phyloP scores from a whole-genome alignment of 2,888 invertebrate genomes.

The Oxystoma pomonae region DNA sequence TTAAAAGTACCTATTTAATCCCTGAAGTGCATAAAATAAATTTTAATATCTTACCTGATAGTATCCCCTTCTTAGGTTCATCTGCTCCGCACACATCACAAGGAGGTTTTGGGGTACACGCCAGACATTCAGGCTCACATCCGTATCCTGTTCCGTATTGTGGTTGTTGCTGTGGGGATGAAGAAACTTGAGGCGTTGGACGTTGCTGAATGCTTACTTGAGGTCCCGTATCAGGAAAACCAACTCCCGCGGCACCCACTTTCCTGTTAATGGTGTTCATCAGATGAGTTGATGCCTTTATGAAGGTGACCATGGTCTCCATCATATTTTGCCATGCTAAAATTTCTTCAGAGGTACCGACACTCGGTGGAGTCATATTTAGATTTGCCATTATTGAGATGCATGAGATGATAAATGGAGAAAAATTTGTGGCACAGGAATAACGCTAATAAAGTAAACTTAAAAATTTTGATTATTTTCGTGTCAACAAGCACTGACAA shows the following conservation, averaged over 20 bases:
- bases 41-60: too few relatives aligned
- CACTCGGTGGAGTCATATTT: neutral
- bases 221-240: too few relatives aligned
- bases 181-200: neutral
- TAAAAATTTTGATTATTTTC: too few relatives aligned
- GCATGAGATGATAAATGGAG: too few relatives aligned
- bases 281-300: slow-evolving; percentile 29
- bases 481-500: too few relatives aligned
- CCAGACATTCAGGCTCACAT: neutral
- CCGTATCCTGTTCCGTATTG: too few relatives aligned
- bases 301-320: slow-evolving; percentile 32
- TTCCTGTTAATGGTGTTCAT: slow-evolving; percentile 28
- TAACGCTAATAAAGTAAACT: too few relatives aligned
- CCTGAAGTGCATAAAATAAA: too few relatives aligned
- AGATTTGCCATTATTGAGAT: neutral
- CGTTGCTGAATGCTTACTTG: neutral
- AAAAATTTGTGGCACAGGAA: too few relatives aligned
- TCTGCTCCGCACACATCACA: neutral
- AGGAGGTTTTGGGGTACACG: neutral
- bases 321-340: slow-evolving; percentile 32
- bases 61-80: too few relatives aligned
- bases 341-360: slow-evolving; percentile 22
- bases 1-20: too few relatives aligned
- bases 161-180: neutral
- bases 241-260: slow-evolving; percentile 3